phyloP scores from a whole-genome alignment of 2,113 vertebrate species.

The Oncorhynchus keta region DNA sequence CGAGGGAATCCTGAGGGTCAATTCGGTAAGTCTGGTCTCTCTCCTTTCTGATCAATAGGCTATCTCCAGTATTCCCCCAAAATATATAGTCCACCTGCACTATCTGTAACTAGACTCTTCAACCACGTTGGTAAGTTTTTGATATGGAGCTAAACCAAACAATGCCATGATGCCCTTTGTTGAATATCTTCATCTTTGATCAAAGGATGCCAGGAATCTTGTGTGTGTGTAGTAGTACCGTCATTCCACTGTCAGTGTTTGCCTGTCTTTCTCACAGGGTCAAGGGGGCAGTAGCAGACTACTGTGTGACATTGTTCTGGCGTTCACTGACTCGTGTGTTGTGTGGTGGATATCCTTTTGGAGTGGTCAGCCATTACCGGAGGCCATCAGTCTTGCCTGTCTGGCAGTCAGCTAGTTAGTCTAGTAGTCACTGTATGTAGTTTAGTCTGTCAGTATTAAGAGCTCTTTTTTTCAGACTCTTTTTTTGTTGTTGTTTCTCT shows the following conservation, averaged over 20 bases:
- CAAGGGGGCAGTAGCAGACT: slow-evolving; percentile 47
- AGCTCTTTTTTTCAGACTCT: background rate
- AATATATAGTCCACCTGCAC: background rate
- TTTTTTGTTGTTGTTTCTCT: background rate
- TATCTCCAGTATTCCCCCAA: background rate
- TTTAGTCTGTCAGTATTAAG: background rate
- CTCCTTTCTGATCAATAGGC: background rate
- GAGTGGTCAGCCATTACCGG: background rate
- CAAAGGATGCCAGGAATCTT: no score
- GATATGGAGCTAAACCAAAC: no score
- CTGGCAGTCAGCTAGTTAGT: no score
- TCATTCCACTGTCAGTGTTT: background rate
- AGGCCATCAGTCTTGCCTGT: no score
- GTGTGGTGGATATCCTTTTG: slow-evolving; percentile 84
- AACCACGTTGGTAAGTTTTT: no score
- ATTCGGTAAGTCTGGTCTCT: slow-evolving; percentile 62
- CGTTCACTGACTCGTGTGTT: slow-evolving; percentile 77
- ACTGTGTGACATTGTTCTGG: slow-evolving; percentile 74
- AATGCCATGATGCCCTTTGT: no score
- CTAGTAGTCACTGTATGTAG: background rate
- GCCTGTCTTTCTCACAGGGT: slow-evolving; percentile 40
- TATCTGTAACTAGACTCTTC: no score
- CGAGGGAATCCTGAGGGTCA: slow-evolving; percentile 74
- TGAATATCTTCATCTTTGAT: no score
- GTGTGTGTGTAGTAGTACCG: no score